Evolutionary conservation across 2,797 vertebrate genomes (phyloP), one percentile per base, ranked within the genome.

Genomic region (Poecilia gillii): DNA sequence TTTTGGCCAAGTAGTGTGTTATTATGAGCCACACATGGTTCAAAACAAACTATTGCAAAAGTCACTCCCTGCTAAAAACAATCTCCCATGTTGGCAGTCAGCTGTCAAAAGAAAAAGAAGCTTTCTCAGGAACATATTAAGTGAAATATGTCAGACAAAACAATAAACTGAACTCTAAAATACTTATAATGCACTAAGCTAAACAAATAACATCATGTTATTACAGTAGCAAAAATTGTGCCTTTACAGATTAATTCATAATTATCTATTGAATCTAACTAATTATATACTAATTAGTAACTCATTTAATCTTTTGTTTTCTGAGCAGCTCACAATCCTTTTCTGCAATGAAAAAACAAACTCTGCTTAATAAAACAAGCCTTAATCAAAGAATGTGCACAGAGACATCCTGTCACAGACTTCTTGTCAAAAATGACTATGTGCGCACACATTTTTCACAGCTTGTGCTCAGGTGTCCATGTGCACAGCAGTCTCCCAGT

Each of bases 401-500:
- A 55, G 25, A 51, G 85, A 71, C 57, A 78, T 76, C 33, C 25
- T 55, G 53, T 70, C 66, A 70, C 66, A 70, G 9, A 43, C 39
- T 45, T 36, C 25, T 73, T 20, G 23, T 86, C 46, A 77, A 47
- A 71, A 66, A 77, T 72, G 77, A 78, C 12, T 64, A 51, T 76
- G 31, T 73, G 28, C 33, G 9, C 41, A 55, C 68, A 57, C 3
- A 28, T 62, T 75, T 79, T 73, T 59, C 46, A 82, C 20, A 75
- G 49, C 57, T 72, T 73, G 31, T n/a, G 79, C 78, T 85, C 45
- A 74, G 68, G 80, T 84, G 77, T 86, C 72, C 47, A 3, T 71
- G 82, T 86, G 80, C 80, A 80, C 49, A 53, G 83, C 77, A 66
- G 53, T 81, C 75, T 85, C 59, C 49, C 53, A 74, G 77, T 46